Conservation (phyloP, 2,888 invertebrate species). For the Pemphredon lugubris region DNA sequence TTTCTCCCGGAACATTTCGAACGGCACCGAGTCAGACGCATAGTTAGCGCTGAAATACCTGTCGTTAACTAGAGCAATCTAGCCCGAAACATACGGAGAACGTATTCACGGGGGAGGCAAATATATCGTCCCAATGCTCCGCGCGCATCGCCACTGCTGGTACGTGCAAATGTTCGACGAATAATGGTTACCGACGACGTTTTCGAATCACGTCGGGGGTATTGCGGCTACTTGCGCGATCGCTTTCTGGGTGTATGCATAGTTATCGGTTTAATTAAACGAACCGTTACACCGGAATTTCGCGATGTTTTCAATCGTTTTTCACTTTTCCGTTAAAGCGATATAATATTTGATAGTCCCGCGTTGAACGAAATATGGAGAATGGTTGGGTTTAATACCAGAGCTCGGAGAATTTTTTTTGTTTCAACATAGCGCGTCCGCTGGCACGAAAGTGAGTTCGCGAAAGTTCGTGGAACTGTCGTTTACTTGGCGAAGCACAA, state of each 20-base stretch:
- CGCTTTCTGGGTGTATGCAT: conserved; percentile 9
- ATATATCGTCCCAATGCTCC: conserved; percentile 41
- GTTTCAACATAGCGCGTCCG: too few species aligned
- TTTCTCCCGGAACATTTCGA: conserved; percentile 61
- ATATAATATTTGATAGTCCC: too few species aligned
- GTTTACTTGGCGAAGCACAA: too few species aligned
- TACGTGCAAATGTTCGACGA: conserved; percentile 53
- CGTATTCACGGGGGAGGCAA: conserved; percentile 59
- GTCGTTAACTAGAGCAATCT: conserved; percentile 68
- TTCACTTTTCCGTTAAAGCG: too few species aligned
- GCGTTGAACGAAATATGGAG: too few species aligned
- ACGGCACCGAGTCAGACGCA: conserved; percentile 59
- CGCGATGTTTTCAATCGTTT: background rate
- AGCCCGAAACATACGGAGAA: conserved; percentile 50
- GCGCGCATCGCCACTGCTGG: conserved; percentile 21
- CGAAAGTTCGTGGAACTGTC: too few species aligned
- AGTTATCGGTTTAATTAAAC: background rate
- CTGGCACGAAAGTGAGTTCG: too few species aligned
- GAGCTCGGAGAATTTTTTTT: too few species aligned
- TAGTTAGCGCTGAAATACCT: conserved; percentile 64
- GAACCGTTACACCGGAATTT: background rate
- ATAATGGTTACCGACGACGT: conserved; percentile 47
- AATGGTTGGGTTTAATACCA: too few species aligned
- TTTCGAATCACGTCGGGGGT: conserved; percentile 40
- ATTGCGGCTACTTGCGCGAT: conserved; percentile 34